Evolutionary conservation across 2,888 invertebrate genomes (phyloP).

Genomic region (Archips xylosteana): DNA sequence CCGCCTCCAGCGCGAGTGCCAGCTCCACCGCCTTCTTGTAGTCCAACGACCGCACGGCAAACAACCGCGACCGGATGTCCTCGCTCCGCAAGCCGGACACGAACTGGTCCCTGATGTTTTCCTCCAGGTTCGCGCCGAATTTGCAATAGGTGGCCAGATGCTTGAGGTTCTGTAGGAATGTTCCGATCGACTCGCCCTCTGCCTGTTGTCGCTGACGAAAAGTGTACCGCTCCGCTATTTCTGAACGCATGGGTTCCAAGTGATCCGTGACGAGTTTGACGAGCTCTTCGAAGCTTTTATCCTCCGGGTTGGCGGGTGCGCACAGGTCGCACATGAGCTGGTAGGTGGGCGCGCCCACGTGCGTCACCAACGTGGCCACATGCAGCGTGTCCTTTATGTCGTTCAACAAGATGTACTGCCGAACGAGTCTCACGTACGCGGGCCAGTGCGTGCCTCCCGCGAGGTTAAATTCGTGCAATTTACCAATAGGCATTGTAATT

Average conservation of each 20-base stretch:
- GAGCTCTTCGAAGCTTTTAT: no score
- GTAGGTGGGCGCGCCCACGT: no score
- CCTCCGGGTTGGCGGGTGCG: no score
- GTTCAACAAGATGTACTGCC: background rate
- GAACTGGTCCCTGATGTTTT: slow-evolving; percentile 1
- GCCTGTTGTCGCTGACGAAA: background rate
- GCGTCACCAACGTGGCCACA: no score
- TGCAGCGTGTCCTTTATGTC: background rate
- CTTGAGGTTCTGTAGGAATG: slow-evolving; percentile 26
- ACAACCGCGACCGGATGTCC: background rate
- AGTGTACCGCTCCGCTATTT: slow-evolving; percentile 7
- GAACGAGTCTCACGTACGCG: background rate
- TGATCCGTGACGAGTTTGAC: background rate
- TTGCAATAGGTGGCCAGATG: slow-evolving; percentile 46
- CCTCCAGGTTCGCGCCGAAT: slow-evolving; percentile 30
- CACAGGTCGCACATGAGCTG: no score
- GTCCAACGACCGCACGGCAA: background rate
- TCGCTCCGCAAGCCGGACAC: background rate
- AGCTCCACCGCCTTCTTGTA: no score
- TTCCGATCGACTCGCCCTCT: background rate
- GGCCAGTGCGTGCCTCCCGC: background rate
- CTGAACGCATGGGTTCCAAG: slow-evolving; percentile 7
- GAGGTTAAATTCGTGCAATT: slow-evolving; percentile 8
- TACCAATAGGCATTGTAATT: slow-evolving; percentile 3
- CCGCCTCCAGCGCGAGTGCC: no score